phyloP scores from a whole-genome alignment of 2,888 invertebrate species.

The Caenorhabditis japonica region DNA sequence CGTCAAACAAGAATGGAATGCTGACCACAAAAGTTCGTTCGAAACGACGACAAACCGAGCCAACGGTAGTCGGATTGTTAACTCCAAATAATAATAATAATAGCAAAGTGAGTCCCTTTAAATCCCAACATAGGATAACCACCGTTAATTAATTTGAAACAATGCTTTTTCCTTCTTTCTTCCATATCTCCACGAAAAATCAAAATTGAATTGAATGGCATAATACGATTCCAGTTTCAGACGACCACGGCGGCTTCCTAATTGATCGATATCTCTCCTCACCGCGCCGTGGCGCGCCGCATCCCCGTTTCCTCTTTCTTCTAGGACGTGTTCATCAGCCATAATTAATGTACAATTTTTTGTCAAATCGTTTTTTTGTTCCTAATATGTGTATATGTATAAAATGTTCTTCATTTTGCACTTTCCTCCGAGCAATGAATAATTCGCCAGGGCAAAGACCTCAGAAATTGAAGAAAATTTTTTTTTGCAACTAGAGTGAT shows the following conservation, averaged over 20 bases:
- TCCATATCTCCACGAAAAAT: not conserved
- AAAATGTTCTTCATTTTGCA: too few relatives aligned
- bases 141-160: too few relatives aligned
- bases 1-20: constrained; percentile 62
- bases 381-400: constrained; percentile 26
- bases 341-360: constrained; percentile 45
- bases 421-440: too few relatives aligned
- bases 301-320: constrained; percentile 13
- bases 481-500: constrained; percentile 41
- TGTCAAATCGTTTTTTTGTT: not conserved
- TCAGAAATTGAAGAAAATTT: constrained; percentile 8
- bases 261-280: constrained; percentile 35
- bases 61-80: constrained; percentile 63
- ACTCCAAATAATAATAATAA: constrained; percentile 37
- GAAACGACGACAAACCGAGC: constrained; percentile 69
- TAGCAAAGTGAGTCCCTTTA: constrained; percentile 17
- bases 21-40: constrained; percentile 58
- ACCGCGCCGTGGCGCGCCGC: too few relatives aligned
- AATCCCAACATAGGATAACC: too few relatives aligned
- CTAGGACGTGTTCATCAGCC: constrained; percentile 42
- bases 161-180: too few relatives aligned
- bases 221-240: constrained; percentile 38
- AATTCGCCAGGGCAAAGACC: constrained; percentile 46
- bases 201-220: not conserved
- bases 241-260: constrained; percentile 40